Conservation (phyloP, 2,888 invertebrate species). For the Tachystola acroxantha region DNA sequence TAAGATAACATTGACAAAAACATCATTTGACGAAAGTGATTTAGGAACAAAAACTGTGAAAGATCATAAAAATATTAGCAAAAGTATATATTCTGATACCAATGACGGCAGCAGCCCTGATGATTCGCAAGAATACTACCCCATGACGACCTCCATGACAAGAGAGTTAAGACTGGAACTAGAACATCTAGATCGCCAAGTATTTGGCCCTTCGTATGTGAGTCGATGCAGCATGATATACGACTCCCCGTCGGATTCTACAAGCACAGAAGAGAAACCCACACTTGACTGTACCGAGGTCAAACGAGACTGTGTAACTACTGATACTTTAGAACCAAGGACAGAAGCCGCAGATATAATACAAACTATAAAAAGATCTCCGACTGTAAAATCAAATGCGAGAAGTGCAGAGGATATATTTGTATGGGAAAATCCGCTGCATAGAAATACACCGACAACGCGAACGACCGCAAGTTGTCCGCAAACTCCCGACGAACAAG, state of each 20-base stretch:
- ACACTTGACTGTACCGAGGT: slow-evolving; percentile 37
- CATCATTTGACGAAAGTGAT: slow-evolving; percentile 50
- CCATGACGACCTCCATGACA: slow-evolving; percentile 92
- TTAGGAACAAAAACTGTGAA: slow-evolving; percentile 29
- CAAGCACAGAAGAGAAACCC: slow-evolving; percentile 59
- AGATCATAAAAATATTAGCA: slow-evolving; percentile 39
- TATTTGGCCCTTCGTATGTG: slow-evolving; percentile 81
- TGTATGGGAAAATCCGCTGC: slow-evolving; percentile 88
- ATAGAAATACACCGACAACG: slow-evolving; percentile 71
- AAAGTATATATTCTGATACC: slow-evolving; percentile 42
- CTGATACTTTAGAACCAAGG: slow-evolving; percentile 33
- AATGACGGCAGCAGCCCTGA: slow-evolving; percentile 85
- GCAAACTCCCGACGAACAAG: slow-evolving; percentile 85
- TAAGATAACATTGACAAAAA: slow-evolving; percentile 55
- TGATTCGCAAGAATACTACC: slow-evolving; percentile 90
- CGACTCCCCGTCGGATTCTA: slow-evolving; percentile 65
- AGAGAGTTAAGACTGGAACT: slow-evolving; percentile 88
- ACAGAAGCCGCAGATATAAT: slow-evolving; percentile 33
- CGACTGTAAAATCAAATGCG: slow-evolving; percentile 55
- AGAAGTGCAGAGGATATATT: slow-evolving; percentile 83
- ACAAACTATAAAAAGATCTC: slow-evolving; percentile 50
- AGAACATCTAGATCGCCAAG: slow-evolving; percentile 90
- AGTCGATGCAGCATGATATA: slow-evolving; percentile 56
- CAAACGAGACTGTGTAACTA: slow-evolving; percentile 35
- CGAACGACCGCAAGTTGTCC: slow-evolving; percentile 67